Base-by-base conservation (phyloP, 2,797 vertebrate species). In the Anolis apletophallus region DNA sequence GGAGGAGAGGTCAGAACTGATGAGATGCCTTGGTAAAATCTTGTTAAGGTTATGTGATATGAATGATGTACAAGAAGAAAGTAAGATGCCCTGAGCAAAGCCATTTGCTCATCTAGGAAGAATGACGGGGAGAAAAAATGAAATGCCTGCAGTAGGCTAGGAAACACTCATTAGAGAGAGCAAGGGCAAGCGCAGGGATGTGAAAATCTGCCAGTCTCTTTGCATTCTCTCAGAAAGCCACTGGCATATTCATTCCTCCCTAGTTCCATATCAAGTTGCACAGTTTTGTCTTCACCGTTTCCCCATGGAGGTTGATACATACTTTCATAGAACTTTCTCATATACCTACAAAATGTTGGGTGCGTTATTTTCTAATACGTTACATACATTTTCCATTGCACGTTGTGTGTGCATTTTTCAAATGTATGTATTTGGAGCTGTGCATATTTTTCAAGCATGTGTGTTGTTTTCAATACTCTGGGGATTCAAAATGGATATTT, bases 21-120 rank as follows among this genome's bases (percentile, higher is more conserved):
- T 86, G 78, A 80, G 78, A 83, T 79, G 7, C 68, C 57, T 87
- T 83, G 79, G 68, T 83, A 79, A 83, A 83, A 87, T 79, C 75
- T 73, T 87, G 67, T 79, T 83, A 79, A 79, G 81, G 55, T 83
- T 83, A 79, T 36, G 69, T 64, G 68, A 83, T 83, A 52, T 72
- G 84, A 85, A 80, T 80, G 75, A 83, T 83, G 67, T 79, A 87
- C 67, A 73, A 68, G 52, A 59, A 85, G 6, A 72, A 54, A 78
- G 67, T 36, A 68, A 80, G 69, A 61, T 78, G 68, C 68, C 23
- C 21, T n/a, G 40, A 87, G 75, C 75, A 87, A 83, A 83, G 74
- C 40, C 68, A 87, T 61, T 78, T 79, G 75, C 55, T 83, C 55
- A 34, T 61, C 17, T 81, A 36, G 50, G 23, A 54, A 77, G 68